These are phyloP conservation scores for Eospalax fontanierii DNA, from an alignment of 2,797 vertebrate species.

Conservation along the genomic window DNA sequence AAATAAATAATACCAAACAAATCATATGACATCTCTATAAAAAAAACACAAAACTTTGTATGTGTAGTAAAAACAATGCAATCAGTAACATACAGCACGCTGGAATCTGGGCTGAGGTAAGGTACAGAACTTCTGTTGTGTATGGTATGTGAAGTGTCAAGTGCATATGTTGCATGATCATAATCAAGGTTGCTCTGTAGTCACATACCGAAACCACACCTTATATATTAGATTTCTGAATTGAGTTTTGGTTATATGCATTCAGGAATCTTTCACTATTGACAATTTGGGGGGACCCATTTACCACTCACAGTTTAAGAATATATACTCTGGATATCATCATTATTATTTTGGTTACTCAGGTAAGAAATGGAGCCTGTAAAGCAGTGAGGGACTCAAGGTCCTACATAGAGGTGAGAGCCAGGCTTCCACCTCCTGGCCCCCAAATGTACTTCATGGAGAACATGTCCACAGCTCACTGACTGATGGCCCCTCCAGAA, in stretches of 20 bases:
- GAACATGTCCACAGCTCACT: neutral
- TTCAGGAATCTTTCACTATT: neutral
- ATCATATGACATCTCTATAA: too few species aligned
- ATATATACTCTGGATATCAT: neutral
- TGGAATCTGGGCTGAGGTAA: neutral
- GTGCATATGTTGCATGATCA: neutral
- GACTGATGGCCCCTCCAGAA: neutral
- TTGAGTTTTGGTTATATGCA: neutral
- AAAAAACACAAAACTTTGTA: neutral
- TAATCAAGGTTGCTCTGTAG: neutral
- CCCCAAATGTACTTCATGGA: neutral
- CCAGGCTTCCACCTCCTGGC: neutral
- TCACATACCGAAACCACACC: neutral
- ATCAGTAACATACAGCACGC: neutral
- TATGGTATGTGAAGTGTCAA: neutral
- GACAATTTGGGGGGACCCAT: neutral
- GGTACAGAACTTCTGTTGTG: neutral
- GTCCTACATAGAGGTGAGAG: neutral
- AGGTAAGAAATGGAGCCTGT: neutral
- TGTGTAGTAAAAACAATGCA: neutral
- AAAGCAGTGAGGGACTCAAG: neutral
- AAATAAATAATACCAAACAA: too few species aligned
- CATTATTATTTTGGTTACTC: neutral
- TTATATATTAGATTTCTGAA: neutral
- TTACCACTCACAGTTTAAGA: neutral